Base-by-base conservation (phyloP, 2,888 invertebrate species). In the Pristionchus fissidentatus region DNA sequence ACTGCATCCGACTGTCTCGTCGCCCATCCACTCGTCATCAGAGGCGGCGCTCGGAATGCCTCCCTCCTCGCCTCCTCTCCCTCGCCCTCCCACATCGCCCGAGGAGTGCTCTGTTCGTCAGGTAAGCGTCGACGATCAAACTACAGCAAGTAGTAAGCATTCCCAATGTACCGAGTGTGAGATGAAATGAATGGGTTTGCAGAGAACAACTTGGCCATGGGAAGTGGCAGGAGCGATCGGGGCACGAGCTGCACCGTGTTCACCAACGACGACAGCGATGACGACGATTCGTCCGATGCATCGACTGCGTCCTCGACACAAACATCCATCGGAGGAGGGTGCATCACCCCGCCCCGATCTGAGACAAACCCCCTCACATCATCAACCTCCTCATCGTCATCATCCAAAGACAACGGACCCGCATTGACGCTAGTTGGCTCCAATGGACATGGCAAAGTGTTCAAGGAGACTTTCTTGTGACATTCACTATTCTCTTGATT, bases 381-480 rank as follows among this genome's bases (percentile, higher is more conserved):
- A 26, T 29, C 32, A 5, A 26, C 8, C 13, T 62, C 10, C 10
- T 38, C 49, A 1, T 57, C 29, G 19, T 22, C 46, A 57, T 26
- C 46, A 26, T 49, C 41, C n/a, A 29, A n/a, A 8, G 55, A 70
- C 22, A 70, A 38, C 38, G 83, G 70, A 35, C 83, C 83, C 15
- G 41, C 41, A 1, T 49, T 83, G 26, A 83, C 83, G n/a, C 73
- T 83, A 7, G 1, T 83, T 22, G 73, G 41, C 29, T 41, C 49
- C 19, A 73, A 49, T n/a, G 57, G n/a, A 35, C 19, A 41, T 7
- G 83, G 83, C 2, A 52, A 83, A 19, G 8, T 38, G 1, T 15
- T 55, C 83, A 83, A 83, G 38, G 83, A 83, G 73, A 83, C 83
- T 0, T 83, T 83, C 55, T 49, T 83, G 41, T 83, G 73, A 22